Evolutionary conservation across 2,888 invertebrate species (phyloP).

Genomic region (Nymphalis c-album): DNA sequence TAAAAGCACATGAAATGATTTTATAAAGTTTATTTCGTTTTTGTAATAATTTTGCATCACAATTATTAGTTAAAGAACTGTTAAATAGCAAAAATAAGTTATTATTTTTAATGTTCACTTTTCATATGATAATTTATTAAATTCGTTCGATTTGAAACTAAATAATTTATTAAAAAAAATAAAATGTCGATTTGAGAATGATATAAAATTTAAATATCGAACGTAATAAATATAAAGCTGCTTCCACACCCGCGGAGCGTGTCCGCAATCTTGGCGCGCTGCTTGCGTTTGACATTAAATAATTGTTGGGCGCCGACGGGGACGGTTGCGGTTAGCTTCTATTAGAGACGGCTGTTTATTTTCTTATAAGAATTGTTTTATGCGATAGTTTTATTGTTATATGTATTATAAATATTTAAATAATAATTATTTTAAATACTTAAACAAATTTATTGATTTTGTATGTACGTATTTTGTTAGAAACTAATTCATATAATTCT

Average conservation of each 20-base stretch:
- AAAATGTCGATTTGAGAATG: conserved; percentile 15
- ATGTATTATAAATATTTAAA: neutral
- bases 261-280: conserved; percentile 55
- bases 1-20: neutral
- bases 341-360: conserved; percentile 43
- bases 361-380: neutral
- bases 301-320: conserved; percentile 58
- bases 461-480: too few relatives aligned
- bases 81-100: too few relatives aligned
- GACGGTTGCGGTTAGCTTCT: conserved; percentile 29
- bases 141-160: neutral
- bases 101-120: too few relatives aligned
- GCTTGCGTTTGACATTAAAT: conserved; percentile 71
- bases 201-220: conserved; percentile 32
- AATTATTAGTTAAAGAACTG: too few relatives aligned
- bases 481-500: too few relatives aligned
- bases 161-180: conserved; percentile 4
- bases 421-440: too few relatives aligned
- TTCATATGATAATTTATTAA: too few relatives aligned
- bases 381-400: neutral
- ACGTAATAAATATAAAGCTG: conserved; percentile 42
- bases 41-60: too few relatives aligned
- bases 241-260: conserved; percentile 43
- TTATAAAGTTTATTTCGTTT: too few relatives aligned
- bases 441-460: too few relatives aligned